phyloP scores from a whole-genome alignment of 2,888 invertebrate genomes.

The Apantesis nais region DNA sequence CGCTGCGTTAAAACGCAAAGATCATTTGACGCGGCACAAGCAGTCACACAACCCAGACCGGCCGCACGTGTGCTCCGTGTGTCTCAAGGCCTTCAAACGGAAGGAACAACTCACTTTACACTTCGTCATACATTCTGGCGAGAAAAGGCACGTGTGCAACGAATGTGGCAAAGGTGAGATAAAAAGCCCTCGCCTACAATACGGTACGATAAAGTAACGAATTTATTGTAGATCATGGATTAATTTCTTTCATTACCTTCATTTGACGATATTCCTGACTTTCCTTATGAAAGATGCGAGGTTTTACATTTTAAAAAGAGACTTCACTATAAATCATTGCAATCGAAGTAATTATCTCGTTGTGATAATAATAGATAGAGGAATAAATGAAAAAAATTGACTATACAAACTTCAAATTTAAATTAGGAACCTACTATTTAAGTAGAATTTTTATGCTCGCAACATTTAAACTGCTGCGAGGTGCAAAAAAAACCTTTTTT shows the following conservation, averaged over 20 bases:
- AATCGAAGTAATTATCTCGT: neutral
- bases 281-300: neutral
- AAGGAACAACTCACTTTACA: conserved; percentile 95
- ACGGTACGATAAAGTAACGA: too few relatives aligned
- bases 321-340: neutral
- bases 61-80: conserved; percentile 95
- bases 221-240: neutral
- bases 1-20: conserved; percentile 94
- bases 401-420: too few relatives aligned
- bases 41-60: conserved; percentile 95
- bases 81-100: conserved; percentile 94
- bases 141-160: conserved; percentile 94
- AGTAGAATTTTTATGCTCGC: neutral
- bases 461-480: neutral
- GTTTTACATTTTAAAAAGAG: neutral
- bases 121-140: conserved; percentile 95
- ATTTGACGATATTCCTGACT: neutral
- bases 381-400: neutral
- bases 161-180: conserved; percentile 92
- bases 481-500: neutral
- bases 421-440: neutral
- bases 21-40: conserved; percentile 94
- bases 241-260: neutral
- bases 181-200: neutral
- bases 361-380: neutral